A percentile compares a stretch with the other conserved stretches of the same genome.
Conservation (phyloP, 2,888 invertebrate species). For the Synergus gifuensis region DNA sequence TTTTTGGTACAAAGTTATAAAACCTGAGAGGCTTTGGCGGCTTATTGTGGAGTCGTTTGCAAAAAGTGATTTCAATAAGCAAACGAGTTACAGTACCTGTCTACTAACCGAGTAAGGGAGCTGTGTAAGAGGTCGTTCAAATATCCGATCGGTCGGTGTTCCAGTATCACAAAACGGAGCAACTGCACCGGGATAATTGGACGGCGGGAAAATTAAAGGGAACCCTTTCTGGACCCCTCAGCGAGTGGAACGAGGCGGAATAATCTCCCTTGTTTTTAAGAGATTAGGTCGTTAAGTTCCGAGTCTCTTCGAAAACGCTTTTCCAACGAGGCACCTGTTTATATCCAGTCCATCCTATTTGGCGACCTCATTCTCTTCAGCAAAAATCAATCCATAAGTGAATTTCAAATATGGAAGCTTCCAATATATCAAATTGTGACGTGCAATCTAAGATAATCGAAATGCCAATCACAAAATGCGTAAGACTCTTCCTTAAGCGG, state of each 20-base stretch:
- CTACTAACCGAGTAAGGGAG: conserved; percentile 10
- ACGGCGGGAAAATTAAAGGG: conserved; percentile 75
- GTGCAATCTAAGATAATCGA: neutral
- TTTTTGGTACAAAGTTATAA: neutral
- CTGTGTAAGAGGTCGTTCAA: conserved; percentile 52
- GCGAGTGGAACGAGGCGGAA: conserved; percentile 68
- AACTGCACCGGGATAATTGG: conserved; percentile 71
- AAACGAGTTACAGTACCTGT: conserved; percentile 18
- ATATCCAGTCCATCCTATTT: conserved; percentile 8
- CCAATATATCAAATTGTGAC: neutral
- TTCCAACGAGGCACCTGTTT: conserved; percentile 41
- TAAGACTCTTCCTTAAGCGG: neutral
- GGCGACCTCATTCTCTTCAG: conserved; percentile 2
- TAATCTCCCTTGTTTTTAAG: conserved; percentile 71
- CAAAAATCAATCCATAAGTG: conserved; percentile 4
- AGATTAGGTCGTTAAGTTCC: conserved; percentile 64
- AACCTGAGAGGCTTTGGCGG: neutral
- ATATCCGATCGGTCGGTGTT: conserved; percentile 57
- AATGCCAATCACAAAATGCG: neutral
- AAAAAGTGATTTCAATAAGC: conserved; percentile 25
- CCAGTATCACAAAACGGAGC: conserved; percentile 60
- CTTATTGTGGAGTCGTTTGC: neutral
- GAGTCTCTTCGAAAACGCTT: conserved; percentile 45
- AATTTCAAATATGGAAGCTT: neutral
- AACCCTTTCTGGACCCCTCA: conserved; percentile 63